phyloP scores from a whole-genome alignment of 2,113 vertebrate genomes.

The Cyanocitta stelleri region DNA sequence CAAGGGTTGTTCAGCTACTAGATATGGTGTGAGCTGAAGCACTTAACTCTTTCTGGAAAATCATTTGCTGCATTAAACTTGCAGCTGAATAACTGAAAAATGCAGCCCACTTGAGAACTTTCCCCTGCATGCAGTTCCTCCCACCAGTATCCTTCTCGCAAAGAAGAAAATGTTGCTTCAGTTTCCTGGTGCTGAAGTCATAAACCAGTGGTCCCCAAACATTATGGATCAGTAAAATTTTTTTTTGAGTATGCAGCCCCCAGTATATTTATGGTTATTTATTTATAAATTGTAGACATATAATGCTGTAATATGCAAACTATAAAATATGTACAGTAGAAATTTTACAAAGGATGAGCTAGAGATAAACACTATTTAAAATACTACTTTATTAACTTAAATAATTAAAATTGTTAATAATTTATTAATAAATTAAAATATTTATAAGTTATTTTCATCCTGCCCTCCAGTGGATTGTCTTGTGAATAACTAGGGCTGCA shows the following conservation, averaged over 20 bases:
- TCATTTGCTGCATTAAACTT: background rate
- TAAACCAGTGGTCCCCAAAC: background rate
- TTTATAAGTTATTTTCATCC: background rate
- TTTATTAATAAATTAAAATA: background rate
- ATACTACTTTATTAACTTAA: background rate
- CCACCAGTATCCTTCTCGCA: background rate
- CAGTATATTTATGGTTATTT: background rate
- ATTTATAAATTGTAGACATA: background rate
- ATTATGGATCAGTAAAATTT: background rate
- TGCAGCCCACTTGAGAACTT: background rate
- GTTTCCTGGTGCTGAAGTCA: background rate
- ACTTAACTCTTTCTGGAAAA: background rate
- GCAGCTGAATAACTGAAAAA: background rate
- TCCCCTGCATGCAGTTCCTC: background rate
- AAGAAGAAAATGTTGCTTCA: background rate
- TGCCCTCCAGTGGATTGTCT: background rate
- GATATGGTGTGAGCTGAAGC: background rate
- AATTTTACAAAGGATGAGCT: background rate
- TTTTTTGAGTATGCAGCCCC: background rate
- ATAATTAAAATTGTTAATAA: background rate
- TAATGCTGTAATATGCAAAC: background rate
- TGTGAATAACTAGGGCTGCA: background rate
- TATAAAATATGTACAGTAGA: background rate
- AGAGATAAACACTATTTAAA: background rate
- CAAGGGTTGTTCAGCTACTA: background rate